These are phyloP conservation scores for Megalops cyprinoides DNA, from an alignment of 2,797 vertebrate species.

Conservation along the genomic window DNA sequence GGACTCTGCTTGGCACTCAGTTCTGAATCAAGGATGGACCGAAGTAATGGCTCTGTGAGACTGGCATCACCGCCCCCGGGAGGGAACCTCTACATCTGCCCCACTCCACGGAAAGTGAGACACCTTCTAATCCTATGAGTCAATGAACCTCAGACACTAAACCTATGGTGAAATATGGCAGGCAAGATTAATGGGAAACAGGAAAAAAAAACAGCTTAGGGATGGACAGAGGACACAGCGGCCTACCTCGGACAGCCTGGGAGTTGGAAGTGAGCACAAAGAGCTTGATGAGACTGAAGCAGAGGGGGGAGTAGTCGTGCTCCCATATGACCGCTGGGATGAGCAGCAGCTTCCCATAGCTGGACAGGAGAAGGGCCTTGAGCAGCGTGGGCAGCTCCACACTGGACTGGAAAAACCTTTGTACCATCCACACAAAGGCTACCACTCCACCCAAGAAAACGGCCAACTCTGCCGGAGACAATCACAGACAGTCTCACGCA, in stretches of 20 bases:
- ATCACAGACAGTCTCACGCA: background rate
- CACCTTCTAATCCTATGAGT: background rate
- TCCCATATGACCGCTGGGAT: conserved; percentile 98
- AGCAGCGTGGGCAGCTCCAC: conserved; percentile 75
- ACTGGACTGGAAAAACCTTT: conserved; percentile 55
- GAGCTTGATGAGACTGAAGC: conserved; percentile 87
- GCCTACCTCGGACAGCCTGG: conserved; percentile 87
- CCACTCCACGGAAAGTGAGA: background rate
- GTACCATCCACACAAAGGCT: conserved; percentile 75
- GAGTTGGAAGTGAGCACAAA: conserved; percentile 93
- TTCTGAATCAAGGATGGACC: background rate
- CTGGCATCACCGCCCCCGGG: background rate
- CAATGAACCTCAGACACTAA: background rate
- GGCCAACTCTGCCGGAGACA: conserved; percentile 77
- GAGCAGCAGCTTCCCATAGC: conserved; percentile 92
- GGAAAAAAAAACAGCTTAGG: background rate
- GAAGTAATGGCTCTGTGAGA: background rate
- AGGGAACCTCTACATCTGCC: background rate
- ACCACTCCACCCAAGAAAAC: conserved; percentile 85
- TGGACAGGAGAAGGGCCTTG: conserved; percentile 88
- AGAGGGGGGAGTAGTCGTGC: conserved; percentile 89
- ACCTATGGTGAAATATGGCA: background rate
- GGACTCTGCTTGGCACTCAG: background rate
- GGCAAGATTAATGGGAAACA: background rate
- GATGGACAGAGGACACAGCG: background rate